phyloP scores from a whole-genome alignment of 2,113 vertebrate species.

The Galbula dea region DNA sequence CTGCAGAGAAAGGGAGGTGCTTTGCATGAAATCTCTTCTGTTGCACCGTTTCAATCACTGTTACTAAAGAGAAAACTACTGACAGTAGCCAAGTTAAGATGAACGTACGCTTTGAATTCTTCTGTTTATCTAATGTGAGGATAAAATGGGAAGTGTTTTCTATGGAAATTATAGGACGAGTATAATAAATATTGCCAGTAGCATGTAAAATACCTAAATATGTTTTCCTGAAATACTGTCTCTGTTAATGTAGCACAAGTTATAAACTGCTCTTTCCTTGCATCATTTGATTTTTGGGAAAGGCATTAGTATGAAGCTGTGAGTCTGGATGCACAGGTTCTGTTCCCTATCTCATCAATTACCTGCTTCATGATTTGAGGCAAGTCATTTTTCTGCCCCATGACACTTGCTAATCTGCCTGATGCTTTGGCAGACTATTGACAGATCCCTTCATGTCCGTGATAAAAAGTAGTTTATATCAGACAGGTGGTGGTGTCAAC shows the following conservation, averaged over 20 bases:
- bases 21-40: not conserved
- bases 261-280: not conserved
- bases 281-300: not conserved
- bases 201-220: not conserved
- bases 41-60: not conserved
- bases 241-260: not conserved
- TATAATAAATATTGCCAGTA: not conserved
- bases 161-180: not conserved
- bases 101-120: not conserved
- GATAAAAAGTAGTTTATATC: not conserved
- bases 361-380: not conserved
- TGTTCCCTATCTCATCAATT: not conserved
- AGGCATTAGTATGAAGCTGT: not conserved
- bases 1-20: not conserved
- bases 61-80: not conserved
- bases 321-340: not conserved
- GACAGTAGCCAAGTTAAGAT: not conserved
- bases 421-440: constrained; percentile 3
- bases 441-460: not conserved
- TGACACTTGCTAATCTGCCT: constrained; percentile 2
- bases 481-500: constrained; percentile 57
- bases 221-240: not conserved
- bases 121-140: not conserved
- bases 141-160: not conserved
- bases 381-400: not conserved